phyloP scores from a whole-genome alignment of 2,888 invertebrate species.

The Clitarchus hookeri region DNA sequence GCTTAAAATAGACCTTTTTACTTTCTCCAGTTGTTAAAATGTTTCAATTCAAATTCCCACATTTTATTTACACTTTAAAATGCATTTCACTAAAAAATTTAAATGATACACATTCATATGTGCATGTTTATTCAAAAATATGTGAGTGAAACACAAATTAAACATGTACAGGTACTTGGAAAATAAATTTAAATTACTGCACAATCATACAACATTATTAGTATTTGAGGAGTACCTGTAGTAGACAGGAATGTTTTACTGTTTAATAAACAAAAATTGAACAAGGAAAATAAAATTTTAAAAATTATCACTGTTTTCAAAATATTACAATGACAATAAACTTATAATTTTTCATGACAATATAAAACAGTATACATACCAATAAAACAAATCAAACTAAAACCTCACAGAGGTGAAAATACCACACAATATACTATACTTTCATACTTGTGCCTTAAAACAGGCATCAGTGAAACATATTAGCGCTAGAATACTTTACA shows the following conservation, averaged over 20 bases:
- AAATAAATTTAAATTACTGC: too few relatives aligned
- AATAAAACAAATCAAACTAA: not conserved
- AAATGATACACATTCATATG: not conserved
- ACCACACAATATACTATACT: not conserved
- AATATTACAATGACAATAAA: too few relatives aligned
- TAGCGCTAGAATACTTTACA: not conserved
- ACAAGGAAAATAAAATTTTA: not conserved
- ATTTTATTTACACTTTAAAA: not conserved
- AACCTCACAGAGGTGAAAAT: conserved; percentile 8
- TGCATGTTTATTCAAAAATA: not conserved
- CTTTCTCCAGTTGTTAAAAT: not conserved
- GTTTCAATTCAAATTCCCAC: not conserved
- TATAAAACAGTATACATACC: not conserved
- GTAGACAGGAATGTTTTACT: too few relatives aligned
- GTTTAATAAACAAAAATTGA: too few relatives aligned
- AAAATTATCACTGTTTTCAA: not conserved
- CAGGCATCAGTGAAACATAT: not conserved
- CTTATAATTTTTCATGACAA: not conserved
- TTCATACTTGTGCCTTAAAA: not conserved
- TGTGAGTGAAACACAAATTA: too few relatives aligned
- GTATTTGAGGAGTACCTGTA: too few relatives aligned
- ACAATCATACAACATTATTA: too few relatives aligned
- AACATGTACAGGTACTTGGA: too few relatives aligned
- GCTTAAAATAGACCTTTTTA: too few relatives aligned
- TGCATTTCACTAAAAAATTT: not conserved